Evolutionary conservation across 2,113 vertebrate genomes (phyloP), one percentile per base, ranked within the genome.

Genomic region (Dendrocopos noguchii): DNA sequence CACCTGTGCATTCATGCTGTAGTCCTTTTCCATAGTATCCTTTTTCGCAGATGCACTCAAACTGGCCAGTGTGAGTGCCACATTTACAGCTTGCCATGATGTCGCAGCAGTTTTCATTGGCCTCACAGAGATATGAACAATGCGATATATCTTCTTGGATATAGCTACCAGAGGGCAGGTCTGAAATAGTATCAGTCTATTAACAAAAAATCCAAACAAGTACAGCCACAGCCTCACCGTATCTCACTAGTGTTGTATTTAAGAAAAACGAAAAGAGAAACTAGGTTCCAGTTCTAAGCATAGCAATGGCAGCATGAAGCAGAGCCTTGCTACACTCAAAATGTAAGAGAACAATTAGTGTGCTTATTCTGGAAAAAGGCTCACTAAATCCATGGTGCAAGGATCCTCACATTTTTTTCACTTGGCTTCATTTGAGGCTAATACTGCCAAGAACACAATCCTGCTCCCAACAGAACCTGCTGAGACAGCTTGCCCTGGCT

Each of bases 41-140:
- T 96, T 98, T 99, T 88, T 99, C 99, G 81, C 99, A 99, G 97
- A 99, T 97, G 82, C 99, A 99, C 95, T 99, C 99, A 2, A 99
- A 99, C 91, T 99, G 99, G n/a, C 99, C 99, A 0, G 99, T 99
- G 97, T 99, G 98, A 9, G 98, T 99, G 56, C 99, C 99, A 9
- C 99, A 99, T 93, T 99, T 99, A 84, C 99, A 99, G 97, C 99
- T 99, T 59, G 99, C 99, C 99, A 99, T 99, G 89, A 97, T 90
- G 96, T 99, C 99, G 31, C 99, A 99, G 97, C 99, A 99, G 82
- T 99, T 98, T 84, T 88, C 97, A 5, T 98, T 98, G 0, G 97
- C 97, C 33, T 99, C 98, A 61, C 99, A 99, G 90, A 99, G 98
- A 50, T 98, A 98, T 0, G 98, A 98, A 92, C 99, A 99, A 55